Base-by-base conservation (phyloP, 64 coral and sea anemone genomes). In the Acropora yongei region DNA sequence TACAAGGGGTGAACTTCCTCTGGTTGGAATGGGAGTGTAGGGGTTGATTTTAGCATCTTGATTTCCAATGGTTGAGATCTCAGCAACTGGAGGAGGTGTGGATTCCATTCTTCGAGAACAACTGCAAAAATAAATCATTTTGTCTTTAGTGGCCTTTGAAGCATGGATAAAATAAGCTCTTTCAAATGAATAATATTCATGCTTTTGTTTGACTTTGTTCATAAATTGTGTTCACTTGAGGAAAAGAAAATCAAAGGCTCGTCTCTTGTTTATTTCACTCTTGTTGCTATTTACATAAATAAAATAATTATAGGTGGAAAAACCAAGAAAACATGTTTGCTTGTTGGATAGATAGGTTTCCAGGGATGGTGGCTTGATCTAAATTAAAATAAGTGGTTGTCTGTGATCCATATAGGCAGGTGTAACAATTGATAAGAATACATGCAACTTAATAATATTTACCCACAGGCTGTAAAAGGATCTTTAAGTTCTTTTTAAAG, bases 201-300 rank as follows among this genome's bases (percentile, higher is more conserved):
- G 30, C 30, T 53, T 53, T 53, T 53, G 50, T 53, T 53, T 53
- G 5, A 53, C 50, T 53, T 78, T 78, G 74, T 87, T 87, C 74
- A 78, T 78, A 89, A 46, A 57, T 88, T 88, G 45, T 88, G 47
- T 86, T 77, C 72, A 88, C 51, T 44, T 12, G 10, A 89, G 75
- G 53, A 78, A 79, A 89, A 68, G 50, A 89, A 89, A 89, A 79
- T 68, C 65, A 89, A 89, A 89, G 57, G 67, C 79, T 79, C 75
- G 79, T 89, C 39, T 89, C 53, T 89, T 89, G 87, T 89, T 89
- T 78, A 78, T 89, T 89, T 79, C 87, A 89, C 87, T 89, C 76
- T 46, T 49, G 76, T 65, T 89, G 87, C 49, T 89, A 78, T 89
- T 89, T 89, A 89, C 53, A 78, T 89, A 65, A 89, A 89, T 78